Percentiles rank a stretch among this genome's conserved stretches.
phyloP scores from a whole-genome alignment of 1,140 invertebrate species.

The Drosophila melanogaster region DNA sequence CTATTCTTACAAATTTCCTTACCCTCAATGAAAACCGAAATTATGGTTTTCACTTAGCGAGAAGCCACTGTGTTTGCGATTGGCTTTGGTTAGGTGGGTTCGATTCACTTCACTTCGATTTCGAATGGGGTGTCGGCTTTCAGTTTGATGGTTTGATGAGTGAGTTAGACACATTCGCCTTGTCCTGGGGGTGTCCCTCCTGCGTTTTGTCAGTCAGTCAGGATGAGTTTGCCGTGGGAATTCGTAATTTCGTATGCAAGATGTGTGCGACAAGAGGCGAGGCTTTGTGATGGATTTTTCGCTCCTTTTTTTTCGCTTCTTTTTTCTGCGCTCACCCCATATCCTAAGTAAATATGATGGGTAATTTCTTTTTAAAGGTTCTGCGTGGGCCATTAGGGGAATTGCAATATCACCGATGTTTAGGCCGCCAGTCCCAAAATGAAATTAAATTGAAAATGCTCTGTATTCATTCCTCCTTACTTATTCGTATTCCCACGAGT shows the following conservation, averaged over 20 bases:
- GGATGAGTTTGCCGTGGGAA: constrained; percentile 76
- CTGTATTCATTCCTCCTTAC: constrained; percentile 10
- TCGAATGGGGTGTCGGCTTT: constrained; percentile 29
- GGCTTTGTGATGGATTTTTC: constrained; percentile 31
- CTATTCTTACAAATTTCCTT: background rate
- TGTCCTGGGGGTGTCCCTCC: constrained; percentile 5
- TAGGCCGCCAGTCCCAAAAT: constrained; percentile 35
- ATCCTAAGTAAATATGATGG: constrained; percentile 79
- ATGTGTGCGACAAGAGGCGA: constrained; percentile 45
- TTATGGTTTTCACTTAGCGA: background rate
- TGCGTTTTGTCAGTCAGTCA: constrained; percentile 36
- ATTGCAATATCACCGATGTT: constrained; percentile 63
- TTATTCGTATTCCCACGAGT: constrained; percentile 1
- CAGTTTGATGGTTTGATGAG: constrained; percentile 54
- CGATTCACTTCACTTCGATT: constrained; percentile 27
- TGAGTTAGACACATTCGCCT: constrained; percentile 68
- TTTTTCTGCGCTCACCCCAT: constrained; percentile 40
- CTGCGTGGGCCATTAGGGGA: constrained; percentile 75
- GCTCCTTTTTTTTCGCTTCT: constrained; percentile 24
- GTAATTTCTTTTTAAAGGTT: constrained; percentile 79
- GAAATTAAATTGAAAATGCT: constrained; percentile 61
- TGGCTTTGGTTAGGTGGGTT: constrained; percentile 14
- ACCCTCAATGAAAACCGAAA: background rate
- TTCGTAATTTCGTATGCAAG: constrained; percentile 79
- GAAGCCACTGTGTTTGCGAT: constrained; percentile 23